Evolutionary conservation across 92 coral and sea anemone genomes (phyloP), one percentile per base, ranked within the genome.

Genomic region (Anthopleura xanthogrammica): DNA sequence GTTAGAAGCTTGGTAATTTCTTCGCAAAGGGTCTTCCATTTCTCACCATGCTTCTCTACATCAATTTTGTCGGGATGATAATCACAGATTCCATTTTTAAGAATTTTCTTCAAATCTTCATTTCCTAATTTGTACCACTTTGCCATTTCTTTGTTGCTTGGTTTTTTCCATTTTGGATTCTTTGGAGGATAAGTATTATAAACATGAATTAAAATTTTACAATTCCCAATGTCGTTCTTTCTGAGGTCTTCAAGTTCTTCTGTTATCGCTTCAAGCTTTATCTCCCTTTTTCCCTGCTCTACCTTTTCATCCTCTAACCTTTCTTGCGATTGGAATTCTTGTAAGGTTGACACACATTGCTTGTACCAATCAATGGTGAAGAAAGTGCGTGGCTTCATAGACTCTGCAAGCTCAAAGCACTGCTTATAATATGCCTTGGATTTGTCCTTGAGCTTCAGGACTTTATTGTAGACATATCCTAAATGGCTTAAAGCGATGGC

Each of bases 11-110:
- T 95, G 14, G 93, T 89, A 52, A 93, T 93, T 75, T 95, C 98
- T 71, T 91, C 95, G 19, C 92, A 85, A 48, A 95, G 85, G 0
- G 91, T 89, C 60, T 93, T 88, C 98, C 98, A 95, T 10, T 93
- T 93, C 85, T 77, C 90, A 2, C 98, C 97, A 73, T 93, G 89
- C 8, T 86, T 73, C 14, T 83, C 81, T 22, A 83, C 95, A 57
- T 89, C 83, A 13, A 93, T 89, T 56, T 87, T 86, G 43, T 93
- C 98, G 4, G 98, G 98, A 73, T 95, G 98, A 81, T 95, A 95
- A 56, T 77, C 89, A 54, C 75, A 71, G 17, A 91, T 68, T 7
- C 88, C 93, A 42, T 85, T 89, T 4, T 60, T 57, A 8, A 95
- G 86, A 7, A 94, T 75, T 77, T 80, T 83, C 83, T 83, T 90